Conservation (phyloP, 2,888 invertebrate species). For the Bugulina stolonifera region DNA sequence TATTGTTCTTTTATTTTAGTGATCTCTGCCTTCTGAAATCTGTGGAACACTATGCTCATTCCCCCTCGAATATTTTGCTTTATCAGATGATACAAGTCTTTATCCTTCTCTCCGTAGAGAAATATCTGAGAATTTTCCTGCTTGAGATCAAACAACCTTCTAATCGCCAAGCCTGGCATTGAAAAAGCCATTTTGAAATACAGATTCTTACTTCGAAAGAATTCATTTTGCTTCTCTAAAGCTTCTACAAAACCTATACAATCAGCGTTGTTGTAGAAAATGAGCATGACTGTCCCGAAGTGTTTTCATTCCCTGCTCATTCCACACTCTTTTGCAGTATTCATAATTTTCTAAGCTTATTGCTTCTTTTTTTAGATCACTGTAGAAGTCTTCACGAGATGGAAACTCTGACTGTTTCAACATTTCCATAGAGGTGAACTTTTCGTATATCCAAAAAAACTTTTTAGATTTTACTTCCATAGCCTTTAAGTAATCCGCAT, state of each 20-base stretch:
- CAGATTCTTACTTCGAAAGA: slow-evolving; percentile 1
- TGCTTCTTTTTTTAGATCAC: slow-evolving; percentile 6
- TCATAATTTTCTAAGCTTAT: slow-evolving; percentile 3
- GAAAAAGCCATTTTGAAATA: slow-evolving; percentile 21
- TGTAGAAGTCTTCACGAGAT: neutral
- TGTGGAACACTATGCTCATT: slow-evolving; percentile 12
- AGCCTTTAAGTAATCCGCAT: slow-evolving; percentile 2
- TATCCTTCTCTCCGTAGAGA: neutral
- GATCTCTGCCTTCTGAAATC: slow-evolving; percentile 4
- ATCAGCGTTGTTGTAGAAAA: slow-evolving; percentile 10
- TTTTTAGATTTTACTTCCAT: slow-evolving; percentile 7
- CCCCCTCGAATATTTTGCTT: slow-evolving; percentile 23
- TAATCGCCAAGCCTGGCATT: slow-evolving; percentile 7
- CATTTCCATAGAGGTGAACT: slow-evolving; percentile 3
- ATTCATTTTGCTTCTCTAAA: neutral
- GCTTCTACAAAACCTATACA: slow-evolving; percentile 3
- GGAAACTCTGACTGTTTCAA: slow-evolving; percentile 1
- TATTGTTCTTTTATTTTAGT: slow-evolving; percentile 2
- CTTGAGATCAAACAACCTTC: neutral
- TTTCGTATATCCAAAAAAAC: slow-evolving; percentile 3
- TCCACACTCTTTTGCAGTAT: neutral
- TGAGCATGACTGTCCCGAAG: neutral
- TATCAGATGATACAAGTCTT: slow-evolving; percentile 20
- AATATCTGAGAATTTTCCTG: neutral
- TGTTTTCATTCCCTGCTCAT: neutral